A percentile compares a stretch with the other conserved stretches of the same genome.
Evolutionary conservation across 92 coral and sea anemone species (phyloP).

Genomic region (Bergia sp.): DNA sequence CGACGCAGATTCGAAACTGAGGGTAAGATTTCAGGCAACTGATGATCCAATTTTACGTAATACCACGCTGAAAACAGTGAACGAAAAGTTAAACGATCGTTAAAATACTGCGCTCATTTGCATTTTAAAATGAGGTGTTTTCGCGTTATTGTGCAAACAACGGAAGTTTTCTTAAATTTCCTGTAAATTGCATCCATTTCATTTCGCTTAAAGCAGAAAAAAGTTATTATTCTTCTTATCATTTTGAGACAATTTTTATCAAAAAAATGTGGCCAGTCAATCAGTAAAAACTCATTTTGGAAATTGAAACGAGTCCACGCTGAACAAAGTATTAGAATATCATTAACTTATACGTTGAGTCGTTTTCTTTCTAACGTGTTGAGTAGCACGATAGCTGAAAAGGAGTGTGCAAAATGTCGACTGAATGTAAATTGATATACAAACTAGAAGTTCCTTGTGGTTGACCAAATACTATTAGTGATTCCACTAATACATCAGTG

Average conservation of each 20-base stretch:
- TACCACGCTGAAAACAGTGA: not conserved
- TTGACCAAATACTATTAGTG: not conserved
- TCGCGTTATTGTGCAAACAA: not conserved
- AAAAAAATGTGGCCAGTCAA: not conserved
- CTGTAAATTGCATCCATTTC: not conserved
- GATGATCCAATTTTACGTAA: not conserved
- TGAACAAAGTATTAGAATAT: not conserved
- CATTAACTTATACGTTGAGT: too few relatives aligned
- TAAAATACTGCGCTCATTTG: conserved; percentile 2
- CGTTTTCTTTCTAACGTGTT: not conserved
- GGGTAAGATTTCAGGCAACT: not conserved
- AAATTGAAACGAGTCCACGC: not conserved
- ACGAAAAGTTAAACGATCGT: not conserved
- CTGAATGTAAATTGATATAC: too few relatives aligned
- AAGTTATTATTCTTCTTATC: too few relatives aligned
- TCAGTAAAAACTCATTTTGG: not conserved
- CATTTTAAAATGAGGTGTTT: conserved; percentile 14
- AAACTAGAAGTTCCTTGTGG: not conserved
- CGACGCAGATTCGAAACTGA: not conserved
- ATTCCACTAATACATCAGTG: not conserved
- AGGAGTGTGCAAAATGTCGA: not conserved
- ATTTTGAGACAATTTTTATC: not conserved
- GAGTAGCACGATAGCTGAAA: not conserved
- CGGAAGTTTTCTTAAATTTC: not conserved
- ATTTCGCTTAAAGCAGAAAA: not conserved